Evolutionary conservation across 2,888 invertebrate genomes (phyloP), one percentile per base, ranked within the genome.

Genomic region (Atethmia centrago): DNA sequence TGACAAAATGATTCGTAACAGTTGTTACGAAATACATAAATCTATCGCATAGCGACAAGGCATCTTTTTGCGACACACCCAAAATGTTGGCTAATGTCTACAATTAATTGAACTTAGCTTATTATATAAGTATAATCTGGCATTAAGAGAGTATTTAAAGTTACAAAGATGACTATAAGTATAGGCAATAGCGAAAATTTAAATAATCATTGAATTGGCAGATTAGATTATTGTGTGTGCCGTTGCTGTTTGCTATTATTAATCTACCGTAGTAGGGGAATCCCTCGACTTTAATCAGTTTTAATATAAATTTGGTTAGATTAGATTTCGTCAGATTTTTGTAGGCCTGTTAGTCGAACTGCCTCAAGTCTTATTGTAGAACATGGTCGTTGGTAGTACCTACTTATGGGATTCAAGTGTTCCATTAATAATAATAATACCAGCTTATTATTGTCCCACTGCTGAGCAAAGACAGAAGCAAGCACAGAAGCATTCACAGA

Each of bases 1-100:
- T 71, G 51, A 67, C 55, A 61, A 75, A 66, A 70, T n/a, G 19
- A 58, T 66, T 62, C n/a, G 80, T 66, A 75, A 75, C 63, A 70
- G 25, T 36, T 9, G 49, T 79, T 70, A 31, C 10, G 47, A 80
- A 76, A 79, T 80, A 40, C 3, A 63, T 75, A 63, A 80, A 70
- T 62, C 42, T 53, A 70, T 65, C 12, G 14, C 31, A 25, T 9
- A 49, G 40, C 65, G 1, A 80, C 42, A 69, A 42, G 25, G 47
- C 36, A 58, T 51, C 9, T 49, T 61, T 55, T 66, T 75, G 56
- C 51, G 70, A 45, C 80, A 58, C 62, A 49, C 51, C 36, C 36
- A 80, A 66, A 31, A 56, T 21, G 31, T 69, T 80, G 19, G 47
- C 31, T 70, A 62, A 70, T 66, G 31, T 55, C 28, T 75, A 62